Evolutionary conservation across 1,140 invertebrate genomes (phyloP), one percentile per base, ranked within the genome.

Genomic region (Ridgeia piscesae): DNA sequence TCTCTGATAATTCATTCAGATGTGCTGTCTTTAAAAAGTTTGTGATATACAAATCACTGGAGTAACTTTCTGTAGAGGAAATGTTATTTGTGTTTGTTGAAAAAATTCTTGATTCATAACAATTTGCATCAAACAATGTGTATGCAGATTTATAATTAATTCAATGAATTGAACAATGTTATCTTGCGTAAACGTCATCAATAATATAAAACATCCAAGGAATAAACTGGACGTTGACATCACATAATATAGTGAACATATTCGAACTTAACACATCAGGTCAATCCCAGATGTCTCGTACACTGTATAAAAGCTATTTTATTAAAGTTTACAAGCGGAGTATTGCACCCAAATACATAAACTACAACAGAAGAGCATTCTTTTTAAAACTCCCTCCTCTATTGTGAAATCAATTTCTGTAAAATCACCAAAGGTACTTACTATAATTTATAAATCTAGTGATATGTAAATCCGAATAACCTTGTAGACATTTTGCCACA

Each of bases 131-230:
- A 31, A 77, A 77, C 14, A 50, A 50, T 50, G 21, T 77, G 58
- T 77, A 77, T 77, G 58, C 58, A 77, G 58, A 77, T 77, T 77
- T 77, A 77, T 77, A 77, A 77, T 77, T 77, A 77, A 77, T 77
- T 77, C 58, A 77, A 77, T 77, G 27, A 77, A 77, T 77, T 31
- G 27, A 21, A 77, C 58, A 14, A 4, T 77, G 58, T 31, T 17
- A 77, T 77, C 27, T 77, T 77, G 58, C 27, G 27, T 77, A 77
- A 27, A 77, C 27, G 2, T 27, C 27, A 31, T 77, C 58, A 77
- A 27, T 21, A 31, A 21, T 21, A 77, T 31, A 77, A 77, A 42
- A 21, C 58, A 77, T 77, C 58, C 17, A 9, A 77, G 11, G 42
- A 77, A 77, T 77, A 31, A 77, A 77, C 58, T 77, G 58, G 6